phyloP scores from a whole-genome alignment of 2,888 invertebrate species.

The Sclerodermus sp. region DNA sequence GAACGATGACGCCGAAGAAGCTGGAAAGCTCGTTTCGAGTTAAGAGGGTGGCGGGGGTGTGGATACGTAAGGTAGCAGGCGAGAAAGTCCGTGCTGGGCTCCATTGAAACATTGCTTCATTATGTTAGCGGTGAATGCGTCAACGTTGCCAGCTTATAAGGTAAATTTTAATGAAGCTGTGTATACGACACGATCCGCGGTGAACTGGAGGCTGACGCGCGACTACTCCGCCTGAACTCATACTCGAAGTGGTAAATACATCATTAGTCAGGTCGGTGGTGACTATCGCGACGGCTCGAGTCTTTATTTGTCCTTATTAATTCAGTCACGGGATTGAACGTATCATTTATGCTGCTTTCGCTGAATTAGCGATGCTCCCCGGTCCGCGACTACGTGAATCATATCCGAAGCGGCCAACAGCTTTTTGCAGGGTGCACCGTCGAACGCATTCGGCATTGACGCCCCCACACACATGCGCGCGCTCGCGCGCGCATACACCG shows the following conservation, averaged over 20 bases:
- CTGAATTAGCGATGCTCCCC: conserved; percentile 45
- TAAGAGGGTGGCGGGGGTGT: no score
- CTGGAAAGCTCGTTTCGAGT: no score
- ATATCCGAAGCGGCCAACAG: not conserved
- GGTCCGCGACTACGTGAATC: conserved; percentile 35
- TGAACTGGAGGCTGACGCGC: conserved; percentile 29
- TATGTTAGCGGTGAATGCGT: conserved; percentile 48
- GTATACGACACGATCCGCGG: conserved; percentile 25
- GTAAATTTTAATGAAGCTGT: conserved; percentile 55
- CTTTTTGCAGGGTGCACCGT: not conserved
- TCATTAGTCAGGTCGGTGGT: conserved; percentile 48
- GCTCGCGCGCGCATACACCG: not conserved
- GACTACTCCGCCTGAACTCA: conserved; percentile 3
- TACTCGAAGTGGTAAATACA: conserved; percentile 49
- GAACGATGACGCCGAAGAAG: no score
- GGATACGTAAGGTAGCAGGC: not conserved
- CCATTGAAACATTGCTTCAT: conserved; percentile 51
- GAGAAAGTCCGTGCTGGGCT: conserved; percentile 22
- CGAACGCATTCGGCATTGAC: no score
- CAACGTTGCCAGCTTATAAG: conserved; percentile 48
- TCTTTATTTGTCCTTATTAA: conserved; percentile 52
- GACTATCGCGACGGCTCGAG: conserved; percentile 1
- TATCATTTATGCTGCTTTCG: conserved; percentile 45
- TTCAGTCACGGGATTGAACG: conserved; percentile 49
- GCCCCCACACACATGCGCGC: no score